Evolutionary conservation across 2,797 vertebrate species (phyloP).

Genomic region (Buceros bicornis): DNA sequence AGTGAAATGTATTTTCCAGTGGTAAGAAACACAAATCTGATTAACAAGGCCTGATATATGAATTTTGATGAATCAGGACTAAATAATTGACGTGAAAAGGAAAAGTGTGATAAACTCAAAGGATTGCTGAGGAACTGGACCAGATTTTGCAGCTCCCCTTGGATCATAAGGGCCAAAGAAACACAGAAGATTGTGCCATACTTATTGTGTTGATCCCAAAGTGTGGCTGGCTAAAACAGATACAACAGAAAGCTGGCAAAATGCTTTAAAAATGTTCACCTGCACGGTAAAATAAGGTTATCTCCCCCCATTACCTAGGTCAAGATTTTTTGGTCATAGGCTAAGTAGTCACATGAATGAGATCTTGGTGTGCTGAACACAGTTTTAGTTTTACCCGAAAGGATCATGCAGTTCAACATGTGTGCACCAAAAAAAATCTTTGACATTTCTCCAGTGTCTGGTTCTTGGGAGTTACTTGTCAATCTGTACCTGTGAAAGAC

Average conservation of each 20-base stretch:
- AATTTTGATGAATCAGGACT: not conserved
- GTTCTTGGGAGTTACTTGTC: not conserved
- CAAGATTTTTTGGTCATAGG: not conserved
- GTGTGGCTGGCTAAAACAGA: not conserved
- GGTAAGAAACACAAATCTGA: not conserved
- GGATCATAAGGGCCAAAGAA: not conserved
- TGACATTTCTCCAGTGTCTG: not conserved
- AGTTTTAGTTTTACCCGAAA: not conserved
- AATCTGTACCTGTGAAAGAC: not conserved
- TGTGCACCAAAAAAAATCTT: accelerated
- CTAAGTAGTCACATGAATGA: not conserved
- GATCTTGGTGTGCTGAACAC: not conserved
- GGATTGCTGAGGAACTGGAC: not conserved
- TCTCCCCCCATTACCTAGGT: not conserved
- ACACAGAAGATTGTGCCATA: not conserved
- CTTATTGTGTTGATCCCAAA: not conserved
- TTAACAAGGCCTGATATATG: not conserved
- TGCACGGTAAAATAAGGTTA: not conserved
- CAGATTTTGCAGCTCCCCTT: not conserved
- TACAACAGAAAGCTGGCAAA: not conserved
- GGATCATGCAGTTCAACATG: not conserved
- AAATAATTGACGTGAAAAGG: not conserved
- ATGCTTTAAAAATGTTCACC: not conserved
- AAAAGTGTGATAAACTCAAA: not conserved
- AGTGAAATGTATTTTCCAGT: not conserved